phyloP scores from a whole-genome alignment of 2,888 invertebrate species.

The Orthosia gracilis region DNA sequence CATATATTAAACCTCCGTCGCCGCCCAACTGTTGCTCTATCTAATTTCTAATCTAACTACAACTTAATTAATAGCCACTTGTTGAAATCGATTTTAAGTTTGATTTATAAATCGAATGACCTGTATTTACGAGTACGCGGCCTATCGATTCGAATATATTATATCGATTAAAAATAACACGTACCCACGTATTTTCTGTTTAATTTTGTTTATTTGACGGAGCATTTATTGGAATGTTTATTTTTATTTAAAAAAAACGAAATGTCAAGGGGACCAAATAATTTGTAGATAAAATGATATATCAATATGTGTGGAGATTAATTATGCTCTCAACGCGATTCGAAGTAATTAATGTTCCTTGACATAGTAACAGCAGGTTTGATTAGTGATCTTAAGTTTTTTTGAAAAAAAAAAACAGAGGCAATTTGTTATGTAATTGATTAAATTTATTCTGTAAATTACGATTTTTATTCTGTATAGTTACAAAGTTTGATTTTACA shows the following conservation, averaged over 20 bases:
- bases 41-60: constrained; percentile 90
- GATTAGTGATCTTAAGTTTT: constrained; percentile 15
- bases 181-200: constrained; percentile 69
- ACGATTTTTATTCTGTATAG: not conserved
- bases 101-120: constrained; percentile 90
- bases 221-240: constrained; percentile 55
- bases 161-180: constrained; percentile 80
- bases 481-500: not conserved
- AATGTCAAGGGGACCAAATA: constrained; percentile 78
- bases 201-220: constrained; percentile 76
- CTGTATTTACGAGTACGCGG: constrained; percentile 85
- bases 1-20: constrained; percentile 83
- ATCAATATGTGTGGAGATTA: constrained; percentile 53
- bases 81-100: constrained; percentile 90
- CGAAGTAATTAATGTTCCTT: constrained; percentile 67
- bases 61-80: constrained; percentile 91
- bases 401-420: constrained; percentile 18
- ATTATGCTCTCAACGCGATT: constrained; percentile 60
- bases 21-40: constrained; percentile 86
- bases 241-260: constrained; percentile 62
- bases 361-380: constrained; percentile 62
- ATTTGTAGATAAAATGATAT: constrained; percentile 48
- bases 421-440: constrained; percentile 28
- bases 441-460: constrained; percentile 26
- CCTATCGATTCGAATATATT: constrained; percentile 82